These are phyloP conservation scores for Thecocarcelia acutangulata DNA, from an alignment of 2,888 invertebrate species.

Conservation along the genomic window DNA sequence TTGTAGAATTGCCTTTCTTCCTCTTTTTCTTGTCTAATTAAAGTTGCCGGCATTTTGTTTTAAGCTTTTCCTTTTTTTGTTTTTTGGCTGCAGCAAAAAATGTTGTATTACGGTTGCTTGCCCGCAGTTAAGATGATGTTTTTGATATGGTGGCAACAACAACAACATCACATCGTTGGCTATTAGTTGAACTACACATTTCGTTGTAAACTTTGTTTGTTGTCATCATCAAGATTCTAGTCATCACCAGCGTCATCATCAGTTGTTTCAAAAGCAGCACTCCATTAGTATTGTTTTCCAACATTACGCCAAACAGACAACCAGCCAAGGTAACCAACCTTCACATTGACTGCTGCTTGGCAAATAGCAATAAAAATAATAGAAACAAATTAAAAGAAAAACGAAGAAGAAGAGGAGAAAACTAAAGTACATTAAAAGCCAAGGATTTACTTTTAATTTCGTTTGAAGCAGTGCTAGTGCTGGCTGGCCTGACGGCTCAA, in stretches of 20 bases:
- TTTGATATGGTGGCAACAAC: constrained; percentile 39
- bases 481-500: constrained; percentile 2
- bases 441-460: constrained; percentile 45
- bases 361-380: constrained; percentile 27
- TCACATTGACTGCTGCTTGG: constrained; percentile 10
- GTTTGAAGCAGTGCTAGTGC: constrained; percentile 39
- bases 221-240: constrained; percentile 43
- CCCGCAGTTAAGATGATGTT: constrained; percentile 48
- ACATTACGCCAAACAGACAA: not conserved
- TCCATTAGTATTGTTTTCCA: constrained; percentile 19
- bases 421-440: constrained; percentile 40
- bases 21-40: constrained; percentile 32
- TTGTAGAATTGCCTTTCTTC: constrained; percentile 9
- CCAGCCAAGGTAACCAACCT: constrained; percentile 5
- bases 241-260: constrained; percentile 19
- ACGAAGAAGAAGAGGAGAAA: constrained; percentile 9
- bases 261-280: constrained; percentile 2
- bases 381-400: constrained; percentile 21
- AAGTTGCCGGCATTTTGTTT: constrained; percentile 42
- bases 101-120: constrained; percentile 40
- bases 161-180: constrained; percentile 9
- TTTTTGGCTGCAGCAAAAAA: not conserved
- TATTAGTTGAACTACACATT: constrained; percentile 40
- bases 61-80: constrained; percentile 3
- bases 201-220: constrained; percentile 38